Conservation (phyloP, 2,113 vertebrate species). For the Myiagra hebetior region DNA sequence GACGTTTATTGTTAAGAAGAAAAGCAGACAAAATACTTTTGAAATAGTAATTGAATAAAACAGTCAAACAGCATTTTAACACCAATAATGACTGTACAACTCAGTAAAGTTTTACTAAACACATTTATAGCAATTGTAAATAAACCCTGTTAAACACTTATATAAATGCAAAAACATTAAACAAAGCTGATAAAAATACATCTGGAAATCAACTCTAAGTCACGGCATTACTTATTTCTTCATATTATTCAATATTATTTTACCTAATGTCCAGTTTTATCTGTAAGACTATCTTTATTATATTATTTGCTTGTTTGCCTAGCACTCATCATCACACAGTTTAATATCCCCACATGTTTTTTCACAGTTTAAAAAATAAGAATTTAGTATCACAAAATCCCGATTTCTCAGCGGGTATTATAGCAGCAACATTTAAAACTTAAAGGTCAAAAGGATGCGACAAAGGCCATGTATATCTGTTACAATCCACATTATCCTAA, state of each 20-base stretch:
- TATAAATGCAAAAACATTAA: constrained; percentile 46
- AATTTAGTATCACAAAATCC: neutral
- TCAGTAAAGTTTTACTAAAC: constrained; percentile 40
- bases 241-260: neutral
- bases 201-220: constrained; percentile 21
- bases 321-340: constrained; percentile 6
- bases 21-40: constrained; percentile 66
- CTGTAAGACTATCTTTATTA: neutral
- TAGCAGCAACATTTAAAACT: constrained; percentile 39
- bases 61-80: constrained; percentile 32
- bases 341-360: constrained; percentile 8
- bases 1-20: constrained; percentile 72
- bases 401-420: neutral
- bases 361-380: constrained; percentile 41
- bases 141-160: constrained; percentile 31
- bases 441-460: constrained; percentile 12
- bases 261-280: neutral
- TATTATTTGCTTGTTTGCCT: constrained; percentile 27
- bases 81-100: constrained; percentile 44
- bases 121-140: constrained; percentile 16
- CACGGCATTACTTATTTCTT: neutral
- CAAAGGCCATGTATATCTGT: constrained; percentile 45
- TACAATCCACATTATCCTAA: constrained; percentile 68
- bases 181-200: constrained; percentile 22
- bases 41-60: constrained; percentile 59